Percentiles rank a stretch among this genome's conserved stretches.
Conservation (phyloP, 2,113 vertebrate species). For the Antigone vipio region DNA sequence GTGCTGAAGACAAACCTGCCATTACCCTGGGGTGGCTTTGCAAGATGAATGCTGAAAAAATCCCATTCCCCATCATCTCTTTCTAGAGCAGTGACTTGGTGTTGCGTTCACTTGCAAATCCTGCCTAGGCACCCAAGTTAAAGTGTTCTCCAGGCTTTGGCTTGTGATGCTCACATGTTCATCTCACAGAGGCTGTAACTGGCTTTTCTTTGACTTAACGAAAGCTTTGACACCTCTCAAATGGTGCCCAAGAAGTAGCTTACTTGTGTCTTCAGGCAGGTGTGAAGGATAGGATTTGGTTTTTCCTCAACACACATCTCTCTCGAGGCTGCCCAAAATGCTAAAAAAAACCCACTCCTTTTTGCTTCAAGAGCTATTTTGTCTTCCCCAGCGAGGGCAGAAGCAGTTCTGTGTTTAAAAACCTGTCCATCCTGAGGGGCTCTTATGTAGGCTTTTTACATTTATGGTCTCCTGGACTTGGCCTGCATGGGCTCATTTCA, state of each 20-base stretch:
- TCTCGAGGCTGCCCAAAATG: background rate
- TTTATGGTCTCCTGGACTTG: background rate
- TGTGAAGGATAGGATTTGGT: background rate
- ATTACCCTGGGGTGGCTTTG: background rate
- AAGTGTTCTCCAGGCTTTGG: background rate
- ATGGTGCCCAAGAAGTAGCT: background rate
- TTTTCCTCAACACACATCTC: fast-evolving
- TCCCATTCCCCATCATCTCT: fast-evolving
- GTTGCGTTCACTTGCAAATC: background rate
- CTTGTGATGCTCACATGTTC: background rate
- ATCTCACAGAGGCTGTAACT: background rate
- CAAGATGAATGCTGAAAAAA: background rate
- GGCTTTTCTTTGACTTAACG: background rate
- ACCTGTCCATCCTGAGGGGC: background rate
- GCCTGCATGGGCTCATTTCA: fast-evolving
- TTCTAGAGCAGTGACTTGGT: background rate
- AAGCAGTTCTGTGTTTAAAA: background rate
- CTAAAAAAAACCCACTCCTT: background rate
- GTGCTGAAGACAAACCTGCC: background rate
- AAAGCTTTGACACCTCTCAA: background rate
- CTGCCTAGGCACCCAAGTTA: background rate
- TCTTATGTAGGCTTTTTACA: background rate
- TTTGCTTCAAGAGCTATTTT: background rate
- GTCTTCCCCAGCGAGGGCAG: background rate
- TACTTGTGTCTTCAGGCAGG: background rate